phyloP scores from a whole-genome alignment of 1,140 invertebrate species.

The Lerema accius region DNA sequence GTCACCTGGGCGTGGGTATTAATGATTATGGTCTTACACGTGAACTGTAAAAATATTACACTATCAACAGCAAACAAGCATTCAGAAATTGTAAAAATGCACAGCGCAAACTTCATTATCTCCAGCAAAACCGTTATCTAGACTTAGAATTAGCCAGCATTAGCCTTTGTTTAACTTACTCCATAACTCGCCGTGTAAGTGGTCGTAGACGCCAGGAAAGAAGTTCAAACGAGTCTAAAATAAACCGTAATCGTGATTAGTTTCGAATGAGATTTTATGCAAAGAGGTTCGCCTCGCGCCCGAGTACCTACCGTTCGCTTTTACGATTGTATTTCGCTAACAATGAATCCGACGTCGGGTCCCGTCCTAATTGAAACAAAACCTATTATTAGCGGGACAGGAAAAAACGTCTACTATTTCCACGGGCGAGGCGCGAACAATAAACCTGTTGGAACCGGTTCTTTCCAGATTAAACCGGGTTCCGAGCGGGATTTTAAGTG shows the following conservation, averaged over 20 bases:
- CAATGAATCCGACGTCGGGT: slow-evolving; percentile 39
- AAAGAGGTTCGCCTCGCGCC: slow-evolving; percentile 44
- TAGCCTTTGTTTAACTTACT: slow-evolving; percentile 32
- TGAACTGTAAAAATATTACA: too few species aligned
- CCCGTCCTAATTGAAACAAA: slow-evolving; percentile 53
- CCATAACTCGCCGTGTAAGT: slow-evolving; percentile 29
- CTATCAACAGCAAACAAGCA: background rate
- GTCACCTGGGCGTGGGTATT: too few species aligned
- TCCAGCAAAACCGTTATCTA: slow-evolving; percentile 22
- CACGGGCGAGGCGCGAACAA: slow-evolving; percentile 43
- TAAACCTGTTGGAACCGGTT: slow-evolving; percentile 55
- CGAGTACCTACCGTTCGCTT: slow-evolving; percentile 43
- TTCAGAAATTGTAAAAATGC: slow-evolving; percentile 24
- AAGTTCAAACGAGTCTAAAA: slow-evolving; percentile 34
- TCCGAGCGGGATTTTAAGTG: slow-evolving; percentile 46
- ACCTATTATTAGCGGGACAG: slow-evolving; percentile 53
- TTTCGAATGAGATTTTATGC: slow-evolving; percentile 56
- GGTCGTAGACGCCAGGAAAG: slow-evolving; percentile 33
- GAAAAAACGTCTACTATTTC: slow-evolving; percentile 49
- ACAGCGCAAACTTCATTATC: slow-evolving; percentile 29
- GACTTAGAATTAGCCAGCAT: slow-evolving; percentile 32
- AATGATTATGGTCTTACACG: too few species aligned
- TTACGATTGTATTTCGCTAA: slow-evolving; percentile 48
- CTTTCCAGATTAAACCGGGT: slow-evolving; percentile 45
- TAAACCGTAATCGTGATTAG: slow-evolving; percentile 35